Evolutionary conservation across 2,888 invertebrate species (phyloP).

Genomic region (Hirtodrosophila trivittata): DNA sequence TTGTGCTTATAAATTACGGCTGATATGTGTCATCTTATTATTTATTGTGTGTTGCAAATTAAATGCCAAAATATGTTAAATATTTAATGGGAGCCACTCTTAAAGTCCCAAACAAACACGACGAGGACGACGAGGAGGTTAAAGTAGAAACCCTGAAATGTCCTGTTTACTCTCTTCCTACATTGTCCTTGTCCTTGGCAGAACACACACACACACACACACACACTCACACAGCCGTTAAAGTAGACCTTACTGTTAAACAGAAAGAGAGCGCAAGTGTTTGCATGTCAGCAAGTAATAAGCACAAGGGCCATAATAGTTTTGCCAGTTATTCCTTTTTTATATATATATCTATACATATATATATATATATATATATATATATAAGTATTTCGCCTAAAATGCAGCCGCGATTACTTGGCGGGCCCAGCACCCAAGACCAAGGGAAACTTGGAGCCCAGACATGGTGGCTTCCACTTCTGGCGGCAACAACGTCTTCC

Average conservation of each 20-base stretch:
- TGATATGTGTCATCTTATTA: constrained; percentile 74
- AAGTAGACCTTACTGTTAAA: constrained; percentile 5
- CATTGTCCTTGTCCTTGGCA: constrained; percentile 79
- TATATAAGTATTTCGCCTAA: constrained; percentile 45
- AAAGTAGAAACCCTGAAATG: constrained; percentile 34
- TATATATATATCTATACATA: constrained; percentile 14
- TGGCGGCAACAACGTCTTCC: constrained; percentile 48
- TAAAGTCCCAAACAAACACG: constrained; percentile 27
- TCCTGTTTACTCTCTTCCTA: constrained; percentile 34
- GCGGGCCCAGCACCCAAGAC: constrained; percentile 22
- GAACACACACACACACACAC: constrained; percentile 26
- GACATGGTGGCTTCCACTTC: constrained; percentile 16
- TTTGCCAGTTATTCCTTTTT: constrained; percentile 66
- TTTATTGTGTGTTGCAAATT: constrained; percentile 72
- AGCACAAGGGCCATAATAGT: constrained; percentile 79
- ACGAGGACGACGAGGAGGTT: too few relatives aligned
- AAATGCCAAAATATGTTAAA: constrained; percentile 75
- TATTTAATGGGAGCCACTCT: constrained; percentile 66
- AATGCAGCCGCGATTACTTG: constrained; percentile 60
- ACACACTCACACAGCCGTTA: constrained; percentile 19
- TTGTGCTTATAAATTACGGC: constrained; percentile 65
- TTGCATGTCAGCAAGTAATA: constrained; percentile 80
- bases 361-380: constrained; percentile 11
- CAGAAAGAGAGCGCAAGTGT: constrained; percentile 55
- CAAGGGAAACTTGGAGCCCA: not conserved